Conservation (phyloP, 30 jellyfish, hydroid and myxozoan genomes). For the Rhopilema esculentum region DNA sequence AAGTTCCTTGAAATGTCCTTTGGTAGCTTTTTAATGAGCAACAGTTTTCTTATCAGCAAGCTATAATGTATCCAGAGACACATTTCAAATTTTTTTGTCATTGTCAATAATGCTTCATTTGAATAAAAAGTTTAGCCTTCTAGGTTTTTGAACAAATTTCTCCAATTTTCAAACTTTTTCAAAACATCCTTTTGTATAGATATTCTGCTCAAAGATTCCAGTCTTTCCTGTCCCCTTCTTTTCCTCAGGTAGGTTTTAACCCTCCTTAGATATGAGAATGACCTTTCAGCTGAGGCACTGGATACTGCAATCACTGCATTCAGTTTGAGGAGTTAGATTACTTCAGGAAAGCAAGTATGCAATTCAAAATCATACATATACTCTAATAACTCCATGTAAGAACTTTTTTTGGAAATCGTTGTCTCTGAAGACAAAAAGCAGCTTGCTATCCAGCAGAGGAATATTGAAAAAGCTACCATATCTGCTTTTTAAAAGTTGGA, state of each 20-base stretch:
- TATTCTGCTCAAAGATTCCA: slow-evolving; percentile 50
- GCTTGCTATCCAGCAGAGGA: slow-evolving; percentile 38
- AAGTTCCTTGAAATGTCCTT: not conserved
- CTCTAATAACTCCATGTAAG: slow-evolving; percentile 28
- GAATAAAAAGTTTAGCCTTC: slow-evolving; percentile 17
- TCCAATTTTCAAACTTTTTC: slow-evolving; percentile 25
- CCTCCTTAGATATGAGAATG: slow-evolving; percentile 37
- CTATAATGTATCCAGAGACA: not conserved
- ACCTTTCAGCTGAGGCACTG: slow-evolving; percentile 36
- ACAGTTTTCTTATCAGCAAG: not conserved
- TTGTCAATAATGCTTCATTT: not conserved
- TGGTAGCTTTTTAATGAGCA: not conserved
- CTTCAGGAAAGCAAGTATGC: slow-evolving; percentile 36
- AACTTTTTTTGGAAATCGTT: slow-evolving; percentile 24
- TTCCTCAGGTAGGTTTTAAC: slow-evolving; percentile 50
- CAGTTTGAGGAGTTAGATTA: slow-evolving; percentile 45
- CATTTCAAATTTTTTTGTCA: not conserved
- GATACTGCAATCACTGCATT: slow-evolving; percentile 36
- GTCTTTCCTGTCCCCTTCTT: slow-evolving; percentile 62
- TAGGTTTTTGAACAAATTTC: slow-evolving; percentile 39
- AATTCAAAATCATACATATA: slow-evolving; percentile 9
- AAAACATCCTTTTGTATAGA: slow-evolving; percentile 50
- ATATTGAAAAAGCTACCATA: slow-evolving; percentile 36
- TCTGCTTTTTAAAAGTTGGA: slow-evolving; percentile 4
- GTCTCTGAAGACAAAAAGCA: slow-evolving; percentile 30